A percentile compares a stretch with the other conserved stretches of the same genome.
These are phyloP conservation scores for Folsomia manolachei DNA, from an alignment of 2,888 invertebrate species.

Conservation along the genomic window DNA sequence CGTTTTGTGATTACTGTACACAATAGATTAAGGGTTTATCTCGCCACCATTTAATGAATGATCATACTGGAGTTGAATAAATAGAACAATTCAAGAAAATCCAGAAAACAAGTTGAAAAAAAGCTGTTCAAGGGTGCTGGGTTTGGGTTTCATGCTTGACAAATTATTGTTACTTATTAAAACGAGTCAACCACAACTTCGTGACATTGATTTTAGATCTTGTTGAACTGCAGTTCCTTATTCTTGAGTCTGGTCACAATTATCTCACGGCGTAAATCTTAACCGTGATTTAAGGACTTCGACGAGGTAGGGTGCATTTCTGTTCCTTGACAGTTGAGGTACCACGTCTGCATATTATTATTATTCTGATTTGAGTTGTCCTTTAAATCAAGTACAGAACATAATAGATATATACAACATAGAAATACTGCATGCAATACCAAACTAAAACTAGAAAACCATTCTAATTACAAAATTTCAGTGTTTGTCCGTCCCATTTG, in stretches of 20 bases:
- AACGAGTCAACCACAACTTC: neutral
- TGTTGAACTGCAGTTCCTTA: neutral
- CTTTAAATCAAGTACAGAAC: no score
- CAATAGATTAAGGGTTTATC: no score
- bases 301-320: no score
- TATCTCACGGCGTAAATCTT: no score
- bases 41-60: no score
- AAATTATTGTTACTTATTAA: neutral
- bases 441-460: neutral
- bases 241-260: neutral
- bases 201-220: neutral
- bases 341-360: no score
- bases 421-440: neutral
- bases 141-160: neutral
- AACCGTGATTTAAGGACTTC: no score
- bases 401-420: no score
- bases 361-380: no score
- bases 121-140: neutral
- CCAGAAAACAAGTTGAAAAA: neutral
- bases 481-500: constrained; percentile 46
- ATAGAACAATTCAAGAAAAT: neutral
- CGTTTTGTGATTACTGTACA: no score
- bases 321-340: no score
- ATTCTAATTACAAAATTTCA: constrained; percentile 17
- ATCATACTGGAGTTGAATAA: no score